A percentile compares a stretch with the other conserved stretches of the same genome.
These are phyloP conservation scores for Eueides isabella DNA, from an alignment of 1,140 invertebrate genomes.

Conservation along the genomic window DNA sequence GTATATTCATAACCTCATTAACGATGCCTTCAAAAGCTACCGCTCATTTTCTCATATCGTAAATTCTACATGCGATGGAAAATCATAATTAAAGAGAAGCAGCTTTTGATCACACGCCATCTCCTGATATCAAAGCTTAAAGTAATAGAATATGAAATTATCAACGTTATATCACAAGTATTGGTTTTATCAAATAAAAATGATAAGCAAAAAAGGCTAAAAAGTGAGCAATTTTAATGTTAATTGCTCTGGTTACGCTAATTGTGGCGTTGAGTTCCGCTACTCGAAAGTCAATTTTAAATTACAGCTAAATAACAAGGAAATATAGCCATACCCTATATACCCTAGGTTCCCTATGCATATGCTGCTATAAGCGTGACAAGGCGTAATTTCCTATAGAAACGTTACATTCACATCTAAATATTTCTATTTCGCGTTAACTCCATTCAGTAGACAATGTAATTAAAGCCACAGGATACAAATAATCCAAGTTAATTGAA, in stretches of 20 bases:
- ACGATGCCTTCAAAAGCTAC: not conserved
- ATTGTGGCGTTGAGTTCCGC: too few species aligned
- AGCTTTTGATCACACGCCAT: constrained; percentile 9
- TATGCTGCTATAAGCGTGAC: too few species aligned
- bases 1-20: not conserved
- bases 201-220: too few species aligned
- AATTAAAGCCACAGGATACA: constrained; percentile 28
- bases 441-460: constrained; percentile 26
- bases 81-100: not conserved
- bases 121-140: not conserved
- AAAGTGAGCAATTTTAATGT: too few species aligned
- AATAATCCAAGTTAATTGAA: constrained; percentile 34
- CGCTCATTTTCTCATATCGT: not conserved
- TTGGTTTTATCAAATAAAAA: not conserved
- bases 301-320: too few species aligned
- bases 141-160: not conserved
- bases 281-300: too few species aligned
- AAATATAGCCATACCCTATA: too few species aligned
- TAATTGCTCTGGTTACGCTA: too few species aligned
- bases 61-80: not conserved
- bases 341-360: too few species aligned
- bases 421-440: constrained; percentile 28
- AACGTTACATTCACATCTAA: not conserved
- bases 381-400: too few species aligned
- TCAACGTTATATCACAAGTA: not conserved